Base-by-base conservation (phyloP, 2,113 vertebrate species). In the Aldabrachelys gigantea region DNA sequence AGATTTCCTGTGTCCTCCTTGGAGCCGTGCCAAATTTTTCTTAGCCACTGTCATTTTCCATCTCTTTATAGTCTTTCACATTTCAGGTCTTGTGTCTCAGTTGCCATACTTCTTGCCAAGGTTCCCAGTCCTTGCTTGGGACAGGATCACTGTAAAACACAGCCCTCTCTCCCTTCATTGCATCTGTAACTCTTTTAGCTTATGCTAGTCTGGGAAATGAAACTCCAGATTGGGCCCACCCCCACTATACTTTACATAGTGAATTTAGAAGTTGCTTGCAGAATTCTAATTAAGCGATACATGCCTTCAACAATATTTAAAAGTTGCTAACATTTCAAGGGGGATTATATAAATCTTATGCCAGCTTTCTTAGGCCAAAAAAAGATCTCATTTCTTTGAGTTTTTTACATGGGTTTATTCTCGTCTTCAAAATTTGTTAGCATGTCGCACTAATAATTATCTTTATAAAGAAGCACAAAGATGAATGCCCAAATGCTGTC, bases 191-290 rank as follows among this genome's bases (percentile, higher is more conserved):
- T 94, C 89, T 96, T 89, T 69, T 49, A 59, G 93, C 90, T 80
- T 79, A 69, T 97, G 92, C 91, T 97, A 95, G 96, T 95, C 96
- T 95, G 94, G 88, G 93, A 95, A 94, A 88, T 88, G 79, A 94
- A 89, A 94, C 92, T 96, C 96, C 96, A 97, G 97, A 97, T 96
- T 97, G 97, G 92, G 96, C 92, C 92, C 97, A 96, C 93, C 94
- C 96, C 93, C 96, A 95, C 95, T 92, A 91, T 93, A 93, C 83
- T 89, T 88, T 95, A 90, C 93, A 92, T 94, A 97, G 95, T 83
- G 65, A 10, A 13, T 80, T n/a, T 50, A 2, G 8, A 1, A 0
- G 89, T 97, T 24, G 6, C 50, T 96, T 29, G 35, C 0, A 0
- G 53, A n/a, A 92, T 92, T 82, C 80, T 88, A 80, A 83, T 1